These are phyloP conservation scores for Mechanitis messenoides DNA, from an alignment of 2,888 invertebrate genomes.

Conservation along the genomic window DNA sequence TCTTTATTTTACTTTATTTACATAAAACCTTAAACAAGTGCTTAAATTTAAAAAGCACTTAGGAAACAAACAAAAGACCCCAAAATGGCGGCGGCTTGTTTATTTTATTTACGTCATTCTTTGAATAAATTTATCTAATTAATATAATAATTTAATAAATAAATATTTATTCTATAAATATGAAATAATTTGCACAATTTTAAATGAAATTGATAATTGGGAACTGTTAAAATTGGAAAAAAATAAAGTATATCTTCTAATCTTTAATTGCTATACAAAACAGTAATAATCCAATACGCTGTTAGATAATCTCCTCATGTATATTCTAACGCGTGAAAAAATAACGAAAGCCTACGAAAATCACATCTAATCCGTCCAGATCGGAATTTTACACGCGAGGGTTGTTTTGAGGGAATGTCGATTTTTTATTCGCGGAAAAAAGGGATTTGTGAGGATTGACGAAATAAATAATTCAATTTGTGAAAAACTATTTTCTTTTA, in stretches of 20 bases:
- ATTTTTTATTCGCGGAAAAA: conserved; percentile 5
- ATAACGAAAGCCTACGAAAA: conserved; percentile 21
- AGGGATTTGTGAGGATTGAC: conserved; percentile 3
- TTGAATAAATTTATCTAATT: no score
- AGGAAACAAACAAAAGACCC: no score
- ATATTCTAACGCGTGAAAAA: conserved; percentile 19
- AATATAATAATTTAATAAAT: no score
- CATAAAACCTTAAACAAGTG: no score
- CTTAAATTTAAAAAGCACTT: no score
- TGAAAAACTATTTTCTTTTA: conserved; percentile 4
- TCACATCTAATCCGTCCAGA: conserved; percentile 29
- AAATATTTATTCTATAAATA: no score
- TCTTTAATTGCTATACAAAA: background rate
- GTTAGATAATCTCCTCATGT: background rate
- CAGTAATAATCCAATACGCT: background rate
- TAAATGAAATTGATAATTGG: no score
- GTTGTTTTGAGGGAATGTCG: conserved; percentile 16
- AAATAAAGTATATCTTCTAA: background rate
- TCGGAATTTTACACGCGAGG: conserved; percentile 29
- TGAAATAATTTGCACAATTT: no score
- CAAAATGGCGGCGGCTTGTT: no score
- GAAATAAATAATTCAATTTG: conserved; percentile 7
- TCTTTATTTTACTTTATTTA: no score
- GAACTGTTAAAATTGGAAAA: background rate
- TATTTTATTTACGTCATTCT: no score